phyloP scores from a whole-genome alignment of 2,113 vertebrate species.

The mouse (Mus musculus) region DNA sequence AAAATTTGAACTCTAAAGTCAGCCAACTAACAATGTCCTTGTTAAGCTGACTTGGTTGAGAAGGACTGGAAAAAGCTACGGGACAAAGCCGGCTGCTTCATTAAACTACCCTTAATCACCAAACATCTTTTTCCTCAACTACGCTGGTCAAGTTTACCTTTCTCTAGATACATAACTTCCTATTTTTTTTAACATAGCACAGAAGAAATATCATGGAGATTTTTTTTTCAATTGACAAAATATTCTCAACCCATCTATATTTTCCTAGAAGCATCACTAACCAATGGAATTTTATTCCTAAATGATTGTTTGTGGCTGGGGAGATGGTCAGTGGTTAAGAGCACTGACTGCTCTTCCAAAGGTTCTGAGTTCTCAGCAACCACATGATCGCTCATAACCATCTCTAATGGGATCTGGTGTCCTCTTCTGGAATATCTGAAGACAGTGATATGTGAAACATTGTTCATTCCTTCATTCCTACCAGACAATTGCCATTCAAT shows the following conservation, averaged over 20 bases:
- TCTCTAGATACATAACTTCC: background rate
- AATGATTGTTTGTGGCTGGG: background rate
- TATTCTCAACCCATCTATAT: background rate
- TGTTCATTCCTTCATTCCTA: background rate
- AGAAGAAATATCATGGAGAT: background rate
- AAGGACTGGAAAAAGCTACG: background rate
- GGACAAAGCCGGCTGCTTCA: background rate
- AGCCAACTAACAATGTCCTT: background rate
- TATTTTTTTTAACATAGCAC: background rate
- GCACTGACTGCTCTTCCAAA: no score
- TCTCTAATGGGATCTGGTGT: no score
- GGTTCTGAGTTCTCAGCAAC: no score
- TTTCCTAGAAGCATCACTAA: background rate
- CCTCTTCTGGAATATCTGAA: no score
- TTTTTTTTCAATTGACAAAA: background rate
- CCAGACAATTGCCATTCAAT: background rate
- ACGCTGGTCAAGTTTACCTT: background rate
- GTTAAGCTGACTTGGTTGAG: background rate
- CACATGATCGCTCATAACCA: no score
- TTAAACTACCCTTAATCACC: background rate
- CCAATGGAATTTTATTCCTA: background rate
- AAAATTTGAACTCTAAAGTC: slow-evolving; percentile 19
- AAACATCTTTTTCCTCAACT: background rate
- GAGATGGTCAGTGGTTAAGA: no score
- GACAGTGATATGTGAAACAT: background rate